phyloP scores from a whole-genome alignment of 2,888 invertebrate species.

The Ochropleura leucogaster region DNA sequence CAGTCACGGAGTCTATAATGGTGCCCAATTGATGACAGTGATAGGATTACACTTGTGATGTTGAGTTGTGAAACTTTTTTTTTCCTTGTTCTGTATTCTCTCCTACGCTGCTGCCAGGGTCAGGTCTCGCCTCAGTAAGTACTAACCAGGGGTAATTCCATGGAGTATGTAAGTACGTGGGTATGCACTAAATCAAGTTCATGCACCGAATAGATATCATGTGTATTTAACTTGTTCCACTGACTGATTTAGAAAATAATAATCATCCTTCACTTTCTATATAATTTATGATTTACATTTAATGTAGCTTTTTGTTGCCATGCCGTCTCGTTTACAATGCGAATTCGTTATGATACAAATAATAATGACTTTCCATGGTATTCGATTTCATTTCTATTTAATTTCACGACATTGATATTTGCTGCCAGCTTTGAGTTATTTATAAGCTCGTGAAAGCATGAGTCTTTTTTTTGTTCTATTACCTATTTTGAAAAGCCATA shows the following conservation, averaged over 20 bases:
- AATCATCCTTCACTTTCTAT: constrained; percentile 50
- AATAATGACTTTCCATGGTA: constrained; percentile 9
- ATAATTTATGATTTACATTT: constrained; percentile 45
- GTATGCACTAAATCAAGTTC: constrained; percentile 18
- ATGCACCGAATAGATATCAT: constrained; percentile 39
- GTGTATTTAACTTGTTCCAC: constrained; percentile 52
- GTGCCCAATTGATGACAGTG: background rate
- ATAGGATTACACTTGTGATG: background rate
- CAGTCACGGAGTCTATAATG: background rate
- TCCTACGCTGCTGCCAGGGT: background rate
- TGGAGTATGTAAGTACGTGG: background rate
- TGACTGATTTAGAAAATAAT: constrained; percentile 55
- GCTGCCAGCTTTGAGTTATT: background rate
- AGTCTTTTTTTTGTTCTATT: background rate
- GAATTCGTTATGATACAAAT: constrained; percentile 18
- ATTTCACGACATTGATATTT: constrained; percentile 13
- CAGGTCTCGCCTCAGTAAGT: background rate
- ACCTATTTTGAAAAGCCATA: background rate
- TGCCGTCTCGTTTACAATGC: constrained; percentile 28
- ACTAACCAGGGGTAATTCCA: constrained; percentile 3
- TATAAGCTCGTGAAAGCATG: background rate
- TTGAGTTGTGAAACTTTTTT: background rate
- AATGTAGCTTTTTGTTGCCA: constrained; percentile 29
- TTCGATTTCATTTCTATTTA: constrained; percentile 16
- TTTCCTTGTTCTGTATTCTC: background rate